A percentile compares a stretch with the other conserved stretches of the same genome.
Conservation (phyloP, 2,113 vertebrate genomes). For the Oxygymnocypris stewartii region DNA sequence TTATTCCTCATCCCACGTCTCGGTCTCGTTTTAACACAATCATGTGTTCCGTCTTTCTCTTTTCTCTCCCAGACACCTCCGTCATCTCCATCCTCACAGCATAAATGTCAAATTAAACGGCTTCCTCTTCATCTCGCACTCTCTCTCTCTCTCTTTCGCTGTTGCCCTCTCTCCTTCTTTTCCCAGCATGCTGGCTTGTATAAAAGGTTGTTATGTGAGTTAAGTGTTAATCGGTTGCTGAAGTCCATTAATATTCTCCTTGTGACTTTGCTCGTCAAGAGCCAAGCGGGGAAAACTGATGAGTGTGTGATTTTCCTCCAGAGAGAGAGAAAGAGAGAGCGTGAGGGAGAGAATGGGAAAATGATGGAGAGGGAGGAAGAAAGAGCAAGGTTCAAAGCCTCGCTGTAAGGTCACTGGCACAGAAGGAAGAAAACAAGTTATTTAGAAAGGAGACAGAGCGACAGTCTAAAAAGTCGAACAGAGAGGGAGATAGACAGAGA, state of each 20-base stretch:
- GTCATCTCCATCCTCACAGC: slow-evolving; percentile 23
- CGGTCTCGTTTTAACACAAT: slow-evolving; percentile 8
- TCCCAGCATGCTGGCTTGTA: slow-evolving; percentile 59
- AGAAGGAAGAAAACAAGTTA: slow-evolving; percentile 40
- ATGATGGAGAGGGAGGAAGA: slow-evolving; percentile 58
- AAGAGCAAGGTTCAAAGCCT: slow-evolving; percentile 65
- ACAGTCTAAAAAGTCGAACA: slow-evolving; percentile 13
- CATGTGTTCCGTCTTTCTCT: slow-evolving; percentile 8
- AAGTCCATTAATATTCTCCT: slow-evolving; percentile 81
- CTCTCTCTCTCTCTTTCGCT: slow-evolving; percentile 9
- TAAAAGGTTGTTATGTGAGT: slow-evolving; percentile 78
- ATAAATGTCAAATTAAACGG: slow-evolving; percentile 34
- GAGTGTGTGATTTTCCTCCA: slow-evolving; percentile 76
- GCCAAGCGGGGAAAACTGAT: slow-evolving; percentile 73
- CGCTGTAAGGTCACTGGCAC: slow-evolving; percentile 70
- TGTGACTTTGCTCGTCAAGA: slow-evolving; percentile 71
- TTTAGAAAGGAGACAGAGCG: slow-evolving; percentile 36
- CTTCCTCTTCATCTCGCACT: neutral
- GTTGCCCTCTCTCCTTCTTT: slow-evolving; percentile 6
- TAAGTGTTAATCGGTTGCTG: slow-evolving; percentile 79
- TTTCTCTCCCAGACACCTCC: slow-evolving; percentile 8
- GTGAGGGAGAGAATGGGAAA: slow-evolving; percentile 17
- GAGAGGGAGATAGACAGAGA: slow-evolving; percentile 9
- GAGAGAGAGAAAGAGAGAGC: slow-evolving; percentile 46
- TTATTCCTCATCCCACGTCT: slow-evolving; percentile 39